phyloP scores from a whole-genome alignment of 2,797 vertebrate species.

The Brachyalestes nurse region DNA sequence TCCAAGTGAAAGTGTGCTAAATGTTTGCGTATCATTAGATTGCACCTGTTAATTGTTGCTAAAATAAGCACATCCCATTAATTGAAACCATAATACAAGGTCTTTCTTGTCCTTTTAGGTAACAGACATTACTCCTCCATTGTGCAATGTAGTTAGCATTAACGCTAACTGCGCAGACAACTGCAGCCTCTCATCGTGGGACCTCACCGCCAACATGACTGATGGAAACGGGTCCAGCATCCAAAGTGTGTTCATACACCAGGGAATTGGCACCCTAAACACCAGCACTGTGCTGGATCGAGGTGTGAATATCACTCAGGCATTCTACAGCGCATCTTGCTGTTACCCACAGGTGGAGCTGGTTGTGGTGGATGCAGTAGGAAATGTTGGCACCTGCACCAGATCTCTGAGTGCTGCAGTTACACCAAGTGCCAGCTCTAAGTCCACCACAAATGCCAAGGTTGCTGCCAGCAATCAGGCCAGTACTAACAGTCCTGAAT shows the following conservation, averaged over 20 bases:
- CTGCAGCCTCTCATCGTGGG: constrained; percentile 67
- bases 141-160: neutral
- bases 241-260: constrained; percentile 49
- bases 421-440: neutral
- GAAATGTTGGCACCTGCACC: constrained; percentile 68
- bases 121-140: neutral
- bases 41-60: neutral
- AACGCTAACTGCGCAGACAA: constrained; percentile 54
- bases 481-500: neutral
- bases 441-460: constrained; percentile 19
- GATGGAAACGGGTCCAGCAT: constrained; percentile 73
- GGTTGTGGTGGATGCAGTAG: constrained; percentile 66
- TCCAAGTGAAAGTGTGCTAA: neutral
- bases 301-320: constrained; percentile 64
- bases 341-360: constrained; percentile 68
- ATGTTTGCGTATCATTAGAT: neutral
- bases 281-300: constrained; percentile 49
- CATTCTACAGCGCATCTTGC: constrained; percentile 70
- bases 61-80: neutral
- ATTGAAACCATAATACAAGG: neutral
- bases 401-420: constrained; percentile 39
- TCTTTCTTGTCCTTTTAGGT: neutral
- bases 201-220: constrained; percentile 65
- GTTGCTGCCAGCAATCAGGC: neutral
- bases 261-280: constrained; percentile 67